A percentile compares a stretch with the other conserved stretches of the same genome.
Evolutionary conservation across 2,797 vertebrate genomes (phyloP).

Genomic region (Chaetophractus vellerosus): DNA sequence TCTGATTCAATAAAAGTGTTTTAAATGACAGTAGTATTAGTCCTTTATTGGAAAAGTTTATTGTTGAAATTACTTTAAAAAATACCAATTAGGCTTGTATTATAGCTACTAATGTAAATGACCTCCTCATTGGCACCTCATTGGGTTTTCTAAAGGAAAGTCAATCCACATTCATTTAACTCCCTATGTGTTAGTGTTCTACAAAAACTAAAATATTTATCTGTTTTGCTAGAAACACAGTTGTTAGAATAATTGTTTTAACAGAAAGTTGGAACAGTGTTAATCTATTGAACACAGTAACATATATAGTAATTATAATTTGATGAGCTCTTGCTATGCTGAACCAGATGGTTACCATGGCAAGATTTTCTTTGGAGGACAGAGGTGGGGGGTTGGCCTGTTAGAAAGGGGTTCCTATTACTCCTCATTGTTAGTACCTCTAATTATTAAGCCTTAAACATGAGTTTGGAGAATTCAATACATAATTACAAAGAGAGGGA

Average conservation of each 20-base stretch:
- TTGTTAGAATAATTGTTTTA: constrained; percentile 69
- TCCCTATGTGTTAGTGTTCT: background rate
- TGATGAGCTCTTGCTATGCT: constrained; percentile 56
- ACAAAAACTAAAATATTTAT: constrained; percentile 61
- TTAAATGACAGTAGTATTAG: background rate
- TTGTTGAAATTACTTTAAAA: constrained; percentile 60
- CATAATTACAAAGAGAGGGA: background rate
- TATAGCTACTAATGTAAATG: constrained; percentile 42
- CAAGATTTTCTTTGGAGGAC: constrained; percentile 47
- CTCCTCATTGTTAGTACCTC: background rate
- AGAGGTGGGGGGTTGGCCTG: background rate
- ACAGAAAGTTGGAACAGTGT: constrained; percentile 7
- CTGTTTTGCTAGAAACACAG: constrained; percentile 30
- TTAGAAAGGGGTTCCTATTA: background rate
- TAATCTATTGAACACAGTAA: constrained; percentile 22
- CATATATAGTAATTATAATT: constrained; percentile 24
- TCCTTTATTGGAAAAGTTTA: constrained; percentile 8
- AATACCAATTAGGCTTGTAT: constrained; percentile 48
- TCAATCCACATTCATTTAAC: constrained; percentile 49
- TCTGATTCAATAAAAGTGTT: background rate
- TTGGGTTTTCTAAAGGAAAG: constrained; percentile 68
- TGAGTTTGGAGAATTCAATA: constrained; percentile 9
- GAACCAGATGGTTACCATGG: constrained; percentile 49
- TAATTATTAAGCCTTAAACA: constrained; percentile 43
- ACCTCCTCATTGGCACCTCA: background rate